Evolutionary conservation across 2,113 vertebrate species (phyloP).

Genomic region (Ochotona curzoniae): DNA sequence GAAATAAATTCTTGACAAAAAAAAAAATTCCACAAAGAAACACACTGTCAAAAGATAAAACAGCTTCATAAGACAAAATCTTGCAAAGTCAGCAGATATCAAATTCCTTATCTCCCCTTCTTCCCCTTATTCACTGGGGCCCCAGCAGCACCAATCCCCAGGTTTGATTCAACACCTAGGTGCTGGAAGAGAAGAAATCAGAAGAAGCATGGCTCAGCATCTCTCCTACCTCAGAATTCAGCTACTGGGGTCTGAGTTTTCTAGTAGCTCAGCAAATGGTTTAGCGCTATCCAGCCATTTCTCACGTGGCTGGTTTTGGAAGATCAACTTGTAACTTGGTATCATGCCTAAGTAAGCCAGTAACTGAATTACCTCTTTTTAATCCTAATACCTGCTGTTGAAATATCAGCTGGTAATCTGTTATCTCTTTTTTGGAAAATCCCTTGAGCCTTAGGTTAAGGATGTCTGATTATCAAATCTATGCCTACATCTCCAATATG

Average conservation of each 20-base stretch:
- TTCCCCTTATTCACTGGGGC: neutral
- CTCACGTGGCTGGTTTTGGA: neutral
- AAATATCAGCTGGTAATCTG: neutral
- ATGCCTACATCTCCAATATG: neutral
- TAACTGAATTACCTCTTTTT: neutral
- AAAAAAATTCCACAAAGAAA: neutral
- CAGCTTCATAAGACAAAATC: neutral
- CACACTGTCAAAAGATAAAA: neutral
- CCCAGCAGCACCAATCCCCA: neutral
- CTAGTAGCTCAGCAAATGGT: neutral
- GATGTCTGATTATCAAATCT: neutral
- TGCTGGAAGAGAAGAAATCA: neutral
- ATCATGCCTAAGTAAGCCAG: neutral
- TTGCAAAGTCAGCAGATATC: neutral
- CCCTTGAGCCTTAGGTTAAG: neutral
- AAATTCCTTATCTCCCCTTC: neutral
- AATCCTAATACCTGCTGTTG: neutral
- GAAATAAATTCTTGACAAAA: neutral
- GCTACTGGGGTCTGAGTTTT: neutral
- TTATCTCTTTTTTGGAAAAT: neutral
- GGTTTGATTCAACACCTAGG: rapidly evolving
- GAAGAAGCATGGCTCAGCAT: neutral
- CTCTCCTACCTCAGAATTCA: neutral
- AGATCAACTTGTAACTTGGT: neutral
- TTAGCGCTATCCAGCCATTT: neutral